Percentiles rank a stretch among this genome's conserved stretches.
These are phyloP conservation scores for Furcifer pardalis DNA, from an alignment of 2,797 vertebrate genomes.

Conservation along the genomic window DNA sequence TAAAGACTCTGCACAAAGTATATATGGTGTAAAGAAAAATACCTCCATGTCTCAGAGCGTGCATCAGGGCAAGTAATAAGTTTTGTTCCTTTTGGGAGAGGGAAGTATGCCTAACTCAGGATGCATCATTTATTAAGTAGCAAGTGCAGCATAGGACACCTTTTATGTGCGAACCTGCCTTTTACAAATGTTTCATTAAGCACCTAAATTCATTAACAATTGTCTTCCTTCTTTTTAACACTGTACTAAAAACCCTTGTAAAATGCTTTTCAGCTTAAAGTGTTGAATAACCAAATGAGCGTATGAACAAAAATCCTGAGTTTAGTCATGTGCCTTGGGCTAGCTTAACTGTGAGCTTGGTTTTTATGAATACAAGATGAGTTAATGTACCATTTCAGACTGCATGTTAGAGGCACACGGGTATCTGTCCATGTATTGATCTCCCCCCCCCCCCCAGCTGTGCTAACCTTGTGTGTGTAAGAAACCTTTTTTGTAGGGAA, in stretches of 20 bases:
- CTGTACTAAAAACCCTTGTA: background rate
- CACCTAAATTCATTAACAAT: constrained; percentile 28
- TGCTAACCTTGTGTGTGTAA: background rate
- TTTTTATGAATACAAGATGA: background rate
- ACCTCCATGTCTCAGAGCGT: constrained; percentile 23
- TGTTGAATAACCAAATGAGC: background rate
- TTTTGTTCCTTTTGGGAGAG: constrained; percentile 2
- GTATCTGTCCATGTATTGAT: too few relatives aligned
- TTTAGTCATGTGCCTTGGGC: background rate
- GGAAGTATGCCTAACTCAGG: constrained; percentile 62
- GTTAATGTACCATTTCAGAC: background rate
- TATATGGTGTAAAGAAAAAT: constrained; percentile 33
- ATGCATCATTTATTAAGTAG: constrained; percentile 48
- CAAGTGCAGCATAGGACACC: constrained; percentile 8
- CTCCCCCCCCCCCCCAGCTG: background rate
- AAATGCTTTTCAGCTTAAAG: background rate
- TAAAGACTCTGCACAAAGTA: constrained; percentile 28
- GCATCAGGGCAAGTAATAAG: constrained; percentile 45
- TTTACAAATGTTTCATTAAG: constrained; percentile 54
- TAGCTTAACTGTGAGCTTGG: background rate
- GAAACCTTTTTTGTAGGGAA: background rate
- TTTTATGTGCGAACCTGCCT: constrained; percentile 61
- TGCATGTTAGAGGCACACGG: background rate
- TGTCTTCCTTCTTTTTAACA: constrained; percentile 15
- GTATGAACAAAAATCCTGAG: background rate